Percentiles rank a stretch among this genome's conserved stretches.
Conservation (phyloP, 64 coral and sea anemone species). For the Hydrozoanthus tunicans region DNA sequence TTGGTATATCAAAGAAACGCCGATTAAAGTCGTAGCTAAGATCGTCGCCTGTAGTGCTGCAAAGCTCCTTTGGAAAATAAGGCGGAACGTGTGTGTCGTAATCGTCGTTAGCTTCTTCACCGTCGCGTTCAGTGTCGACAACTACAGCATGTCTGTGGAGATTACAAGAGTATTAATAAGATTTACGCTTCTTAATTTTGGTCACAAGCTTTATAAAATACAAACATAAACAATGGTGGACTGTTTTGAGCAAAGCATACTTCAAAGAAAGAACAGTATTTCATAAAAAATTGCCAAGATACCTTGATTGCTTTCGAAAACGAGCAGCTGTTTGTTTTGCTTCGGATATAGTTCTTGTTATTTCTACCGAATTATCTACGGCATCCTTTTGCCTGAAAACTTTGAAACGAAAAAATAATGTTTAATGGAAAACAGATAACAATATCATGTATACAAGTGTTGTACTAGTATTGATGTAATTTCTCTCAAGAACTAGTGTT, state of each 20-base stretch:
- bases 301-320: conserved; percentile 14
- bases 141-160: background rate
- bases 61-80: conserved; percentile 31
- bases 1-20: conserved; percentile 18
- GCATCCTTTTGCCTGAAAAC: conserved; percentile 16
- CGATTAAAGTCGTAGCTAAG: conserved; percentile 24
- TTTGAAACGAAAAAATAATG: background rate
- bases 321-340: background rate
- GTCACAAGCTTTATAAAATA: conserved; percentile 17
- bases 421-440: background rate
- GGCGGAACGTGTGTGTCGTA: background rate
- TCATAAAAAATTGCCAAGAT: conserved; percentile 23
- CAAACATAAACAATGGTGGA: background rate
- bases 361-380: background rate
- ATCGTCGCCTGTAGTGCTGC: background rate
- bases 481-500: conserved; percentile 5
- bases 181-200: background rate
- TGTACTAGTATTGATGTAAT: background rate
- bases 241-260: conserved; percentile 3
- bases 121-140: background rate
- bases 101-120: background rate
- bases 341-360: background rate
- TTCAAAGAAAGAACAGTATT: conserved; percentile 2
- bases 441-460: conserved; percentile 24
- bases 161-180: conserved; percentile 4